phyloP scores from a whole-genome alignment of 2,113 vertebrate species.

The Salvelinus fontinalis region DNA sequence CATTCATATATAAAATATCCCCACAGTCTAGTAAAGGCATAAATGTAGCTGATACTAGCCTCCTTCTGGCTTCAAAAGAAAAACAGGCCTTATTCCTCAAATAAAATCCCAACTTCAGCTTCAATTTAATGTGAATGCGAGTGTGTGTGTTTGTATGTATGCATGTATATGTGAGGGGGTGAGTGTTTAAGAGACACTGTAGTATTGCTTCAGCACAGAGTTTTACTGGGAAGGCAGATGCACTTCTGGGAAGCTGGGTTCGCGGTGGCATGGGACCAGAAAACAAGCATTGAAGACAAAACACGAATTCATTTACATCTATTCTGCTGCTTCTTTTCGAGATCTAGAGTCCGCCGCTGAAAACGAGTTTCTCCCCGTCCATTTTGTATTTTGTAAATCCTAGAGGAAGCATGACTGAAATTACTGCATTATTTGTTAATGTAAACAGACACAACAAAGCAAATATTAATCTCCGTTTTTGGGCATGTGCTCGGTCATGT shows the following conservation, averaged over 20 bases:
- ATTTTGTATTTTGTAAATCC: no score
- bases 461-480: neutral
- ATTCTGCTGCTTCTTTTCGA: neutral
- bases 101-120: no score
- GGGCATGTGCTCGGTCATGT: neutral
- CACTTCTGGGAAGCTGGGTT: slow-evolving; percentile 35
- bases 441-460: neutral
- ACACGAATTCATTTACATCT: slow-evolving; percentile 14
- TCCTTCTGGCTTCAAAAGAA: no score
- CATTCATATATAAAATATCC: no score
- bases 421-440: no score
- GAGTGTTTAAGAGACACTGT: neutral
- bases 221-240: slow-evolving; percentile 28
- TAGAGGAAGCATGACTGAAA: no score
- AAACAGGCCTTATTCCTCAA: no score
- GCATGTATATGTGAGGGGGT: neutral
- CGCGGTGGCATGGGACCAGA: slow-evolving; percentile 13
- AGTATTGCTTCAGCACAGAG: slow-evolving; percentile 9
- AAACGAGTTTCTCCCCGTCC: no score
- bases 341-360: no score
- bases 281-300: slow-evolving; percentile 5
- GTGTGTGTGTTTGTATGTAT: neutral
- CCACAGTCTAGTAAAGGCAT: no score
- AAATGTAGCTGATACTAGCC: no score
- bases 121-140: no score